Percentiles rank a stretch among this genome's conserved stretches.
Conservation (phyloP, 2,888 invertebrate genomes). For the Xestoiulus laeticollis region DNA sequence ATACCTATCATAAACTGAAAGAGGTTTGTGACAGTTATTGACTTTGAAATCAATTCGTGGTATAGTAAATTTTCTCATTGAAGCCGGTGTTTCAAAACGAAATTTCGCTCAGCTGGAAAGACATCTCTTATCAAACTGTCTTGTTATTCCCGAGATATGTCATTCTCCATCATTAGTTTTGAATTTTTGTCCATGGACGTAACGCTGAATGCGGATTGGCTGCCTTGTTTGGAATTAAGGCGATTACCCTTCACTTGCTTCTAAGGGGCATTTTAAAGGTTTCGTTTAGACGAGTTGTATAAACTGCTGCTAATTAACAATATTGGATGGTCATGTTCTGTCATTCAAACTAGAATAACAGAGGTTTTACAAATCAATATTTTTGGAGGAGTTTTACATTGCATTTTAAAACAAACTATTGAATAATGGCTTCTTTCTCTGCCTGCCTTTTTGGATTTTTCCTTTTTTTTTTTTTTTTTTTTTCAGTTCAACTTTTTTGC, state of each 20-base stretch:
- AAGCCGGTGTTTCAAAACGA: background rate
- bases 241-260: background rate
- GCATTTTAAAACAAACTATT: background rate
- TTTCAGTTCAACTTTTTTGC: background rate
- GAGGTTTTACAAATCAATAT: background rate
- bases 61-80: background rate
- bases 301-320: background rate
- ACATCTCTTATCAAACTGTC: slow-evolving; percentile 1
- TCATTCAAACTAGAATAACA: background rate
- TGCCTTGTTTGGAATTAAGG: background rate
- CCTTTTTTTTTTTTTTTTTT: background rate
- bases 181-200: background rate
- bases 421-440: background rate
- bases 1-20: background rate
- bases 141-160: slow-evolving; percentile 19
- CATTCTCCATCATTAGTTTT: slow-evolving; percentile 30
- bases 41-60: background rate
- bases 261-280: background rate
- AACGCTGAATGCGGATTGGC: background rate
- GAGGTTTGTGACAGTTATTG: background rate
- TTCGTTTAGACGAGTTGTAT: background rate
- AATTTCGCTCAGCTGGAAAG: background rate
- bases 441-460: background rate
- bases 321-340: background rate
- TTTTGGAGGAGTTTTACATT: background rate